phyloP scores from a whole-genome alignment of 2,888 invertebrate species.

The Euclidia mi region DNA sequence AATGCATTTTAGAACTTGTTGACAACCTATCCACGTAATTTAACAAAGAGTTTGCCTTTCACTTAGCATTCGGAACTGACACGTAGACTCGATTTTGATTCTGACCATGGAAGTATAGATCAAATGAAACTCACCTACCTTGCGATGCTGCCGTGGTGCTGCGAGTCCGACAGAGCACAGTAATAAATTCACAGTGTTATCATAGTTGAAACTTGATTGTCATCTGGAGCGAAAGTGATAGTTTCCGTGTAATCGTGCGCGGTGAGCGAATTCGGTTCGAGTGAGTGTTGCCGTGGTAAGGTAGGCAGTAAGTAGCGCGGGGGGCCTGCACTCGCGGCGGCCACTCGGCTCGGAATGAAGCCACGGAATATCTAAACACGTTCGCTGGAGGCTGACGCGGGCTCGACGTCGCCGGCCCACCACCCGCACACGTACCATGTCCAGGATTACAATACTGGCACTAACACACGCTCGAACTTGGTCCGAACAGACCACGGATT shows the following conservation, averaged over 20 bases:
- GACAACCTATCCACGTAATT: slow-evolving; percentile 76
- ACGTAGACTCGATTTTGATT: slow-evolving; percentile 83
- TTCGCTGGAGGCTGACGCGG: slow-evolving; percentile 44
- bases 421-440: slow-evolving; percentile 14
- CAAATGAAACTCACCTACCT: slow-evolving; percentile 75
- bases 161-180: slow-evolving; percentile 66
- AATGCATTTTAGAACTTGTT: slow-evolving; percentile 65
- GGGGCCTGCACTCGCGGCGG: slow-evolving; percentile 76
- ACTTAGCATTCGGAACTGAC: slow-evolving; percentile 86
- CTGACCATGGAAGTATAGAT: slow-evolving; percentile 62
- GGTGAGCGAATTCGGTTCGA: slow-evolving; percentile 54
- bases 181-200: slow-evolving; percentile 75
- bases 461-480: no score
- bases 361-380: slow-evolving; percentile 50
- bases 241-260: slow-evolving; percentile 70
- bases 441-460: slow-evolving; percentile 14
- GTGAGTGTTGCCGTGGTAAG: slow-evolving; percentile 66
- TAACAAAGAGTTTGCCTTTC: slow-evolving; percentile 87
- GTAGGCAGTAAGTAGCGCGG: slow-evolving; percentile 50
- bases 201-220: slow-evolving; percentile 68
- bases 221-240: slow-evolving; percentile 77
- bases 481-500: no score
- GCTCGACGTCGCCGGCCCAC: slow-evolving; percentile 31
- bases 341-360: slow-evolving; percentile 71
- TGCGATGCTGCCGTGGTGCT: slow-evolving; percentile 64